phyloP scores from a whole-genome alignment of 2,888 invertebrate species.

The Aplocera efformata region DNA sequence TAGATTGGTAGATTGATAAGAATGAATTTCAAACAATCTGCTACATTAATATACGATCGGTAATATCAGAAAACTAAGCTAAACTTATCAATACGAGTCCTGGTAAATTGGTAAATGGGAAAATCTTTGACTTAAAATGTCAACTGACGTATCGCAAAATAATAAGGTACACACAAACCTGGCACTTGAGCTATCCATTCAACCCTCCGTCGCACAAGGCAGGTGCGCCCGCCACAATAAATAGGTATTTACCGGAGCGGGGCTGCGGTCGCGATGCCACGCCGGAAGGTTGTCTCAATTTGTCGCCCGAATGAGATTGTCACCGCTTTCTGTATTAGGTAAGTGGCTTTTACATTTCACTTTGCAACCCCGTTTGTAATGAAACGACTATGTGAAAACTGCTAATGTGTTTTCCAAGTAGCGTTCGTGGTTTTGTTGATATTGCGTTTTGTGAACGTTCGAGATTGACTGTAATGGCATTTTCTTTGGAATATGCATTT shows the following conservation, averaged over 20 bases:
- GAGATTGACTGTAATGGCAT: too few relatives aligned
- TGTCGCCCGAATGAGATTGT: conserved; percentile 75
- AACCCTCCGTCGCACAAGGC: conserved; percentile 45
- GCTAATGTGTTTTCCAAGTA: conserved; percentile 18
- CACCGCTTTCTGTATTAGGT: conserved; percentile 70
- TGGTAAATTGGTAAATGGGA: too few relatives aligned
- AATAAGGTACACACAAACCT: conserved; percentile 6
- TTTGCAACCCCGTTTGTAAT: conserved; percentile 37
- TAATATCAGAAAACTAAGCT: too few relatives aligned
- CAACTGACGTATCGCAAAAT: too few relatives aligned
- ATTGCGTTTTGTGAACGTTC: conserved; percentile 2
- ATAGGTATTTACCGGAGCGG: conserved; percentile 68
- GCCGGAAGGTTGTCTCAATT: conserved; percentile 75
- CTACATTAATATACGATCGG: too few relatives aligned
- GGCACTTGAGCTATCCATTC: conserved; percentile 26
- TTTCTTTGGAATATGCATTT: too few relatives aligned
- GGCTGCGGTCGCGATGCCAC: conserved; percentile 49
- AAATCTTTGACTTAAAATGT: too few relatives aligned
- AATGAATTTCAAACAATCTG: too few relatives aligned
- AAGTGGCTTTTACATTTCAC: conserved; percentile 74
- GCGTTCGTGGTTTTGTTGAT: conserved; percentile 1
- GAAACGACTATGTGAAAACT: conserved; percentile 22
- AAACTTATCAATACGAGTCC: too few relatives aligned
- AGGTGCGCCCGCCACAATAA: conserved; percentile 68
- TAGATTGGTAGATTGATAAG: too few relatives aligned